Percentiles rank a stretch among this genome's conserved stretches.
Conservation (phyloP, 2,797 vertebrate genomes). For the Miichthys miiuy region DNA sequence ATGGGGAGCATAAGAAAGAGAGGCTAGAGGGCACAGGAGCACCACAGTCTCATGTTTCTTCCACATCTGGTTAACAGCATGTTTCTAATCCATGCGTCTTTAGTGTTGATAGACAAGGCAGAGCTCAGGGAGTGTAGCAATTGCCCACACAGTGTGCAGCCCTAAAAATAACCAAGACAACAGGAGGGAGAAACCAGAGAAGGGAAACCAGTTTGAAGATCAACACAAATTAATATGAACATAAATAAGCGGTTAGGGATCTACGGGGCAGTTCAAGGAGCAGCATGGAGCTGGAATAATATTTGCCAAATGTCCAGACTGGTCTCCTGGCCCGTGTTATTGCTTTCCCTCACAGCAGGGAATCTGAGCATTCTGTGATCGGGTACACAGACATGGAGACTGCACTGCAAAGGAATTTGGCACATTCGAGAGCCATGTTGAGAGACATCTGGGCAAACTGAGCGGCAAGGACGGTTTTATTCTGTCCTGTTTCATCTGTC, state of each 20-base stretch:
- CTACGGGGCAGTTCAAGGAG: conserved; percentile 61
- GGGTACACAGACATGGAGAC: conserved; percentile 41
- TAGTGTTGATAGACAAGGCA: conserved; percentile 56
- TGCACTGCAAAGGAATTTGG: conserved; percentile 59
- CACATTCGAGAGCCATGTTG: conserved; percentile 37
- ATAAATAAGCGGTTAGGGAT: conserved; percentile 67
- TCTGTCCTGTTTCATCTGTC: conserved; percentile 11
- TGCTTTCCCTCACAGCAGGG: conserved; percentile 56
- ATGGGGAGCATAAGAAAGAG: conserved; percentile 30
- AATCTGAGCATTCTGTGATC: conserved; percentile 27
- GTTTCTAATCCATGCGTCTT: conserved; percentile 24
- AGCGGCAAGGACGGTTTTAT: conserved; percentile 1
- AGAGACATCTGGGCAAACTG: conserved; percentile 54
- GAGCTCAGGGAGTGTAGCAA: conserved; percentile 5
- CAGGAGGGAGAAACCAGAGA: conserved; percentile 58
- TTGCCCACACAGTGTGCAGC: conserved; percentile 45
- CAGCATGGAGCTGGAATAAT: conserved; percentile 67
- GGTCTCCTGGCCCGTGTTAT: conserved; percentile 41
- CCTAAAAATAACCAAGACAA: conserved; percentile 56
- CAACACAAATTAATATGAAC: conserved; percentile 71
- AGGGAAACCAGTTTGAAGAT: conserved; percentile 60
- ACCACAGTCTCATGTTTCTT: conserved; percentile 31
- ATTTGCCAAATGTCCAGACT: conserved; percentile 64
- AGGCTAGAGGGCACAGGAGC: conserved; percentile 29
- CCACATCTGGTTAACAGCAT: conserved; percentile 33